Conservation (phyloP, 2,113 vertebrate genomes). For the Sylvia atricapilla region DNA sequence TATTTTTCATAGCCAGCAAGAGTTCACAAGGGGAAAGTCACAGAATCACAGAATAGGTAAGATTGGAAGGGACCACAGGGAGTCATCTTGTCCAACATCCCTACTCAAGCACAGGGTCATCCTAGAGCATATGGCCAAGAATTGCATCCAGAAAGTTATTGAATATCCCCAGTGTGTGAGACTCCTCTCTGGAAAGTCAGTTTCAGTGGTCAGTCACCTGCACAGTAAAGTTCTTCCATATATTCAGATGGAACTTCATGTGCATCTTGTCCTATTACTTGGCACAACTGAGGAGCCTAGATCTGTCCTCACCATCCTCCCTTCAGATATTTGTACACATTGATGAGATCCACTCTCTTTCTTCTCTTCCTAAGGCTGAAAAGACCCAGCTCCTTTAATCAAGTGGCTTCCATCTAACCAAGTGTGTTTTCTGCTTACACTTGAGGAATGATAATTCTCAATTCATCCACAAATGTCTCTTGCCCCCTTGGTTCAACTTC, state of each 20-base stretch:
- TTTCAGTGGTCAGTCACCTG: background rate
- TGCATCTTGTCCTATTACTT: background rate
- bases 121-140: background rate
- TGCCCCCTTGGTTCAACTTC: background rate
- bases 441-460: background rate
- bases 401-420: background rate
- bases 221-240: background rate
- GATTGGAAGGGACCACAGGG: background rate
- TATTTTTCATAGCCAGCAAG: background rate
- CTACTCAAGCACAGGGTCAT: background rate
- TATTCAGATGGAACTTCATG: background rate
- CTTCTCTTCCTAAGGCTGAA: background rate
- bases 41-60: background rate
- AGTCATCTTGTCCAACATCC: background rate
- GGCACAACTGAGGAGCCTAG: background rate
- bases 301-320: background rate
- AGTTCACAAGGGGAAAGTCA: background rate
- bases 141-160: background rate
- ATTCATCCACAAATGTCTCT: accelerated
- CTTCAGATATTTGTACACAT: background rate
- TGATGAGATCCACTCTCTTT: background rate
- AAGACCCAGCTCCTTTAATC: background rate
- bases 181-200: background rate
- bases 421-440: background rate
- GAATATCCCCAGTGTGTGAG: background rate